Base-by-base conservation (phyloP, 1,140 invertebrate genomes). In the Drosophila tristis region DNA sequence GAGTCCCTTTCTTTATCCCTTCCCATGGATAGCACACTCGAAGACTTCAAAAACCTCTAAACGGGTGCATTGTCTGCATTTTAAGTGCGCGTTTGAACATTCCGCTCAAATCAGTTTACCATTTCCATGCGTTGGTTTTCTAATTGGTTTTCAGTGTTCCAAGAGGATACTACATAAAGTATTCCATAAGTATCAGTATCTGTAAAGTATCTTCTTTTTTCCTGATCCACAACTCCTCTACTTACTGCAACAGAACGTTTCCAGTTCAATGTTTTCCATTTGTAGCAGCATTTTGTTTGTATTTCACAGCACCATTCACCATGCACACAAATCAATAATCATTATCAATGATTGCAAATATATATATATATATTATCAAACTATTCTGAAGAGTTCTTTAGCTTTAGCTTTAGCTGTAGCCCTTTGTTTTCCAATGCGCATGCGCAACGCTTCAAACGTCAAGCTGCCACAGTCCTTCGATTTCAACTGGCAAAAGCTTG, bases 201-300 rank as follows among this genome's bases (percentile, higher is more conserved):
- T 23, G 39, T 39, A 66, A 39, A 58, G 9, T 39, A 13, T 39
- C 11, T 39, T 11, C 31, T 35, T 3, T 35, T 35, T 9, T 8
- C 31, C 31, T 9, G 6, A 8, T 31, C 31, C 31, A 8, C 2
- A 25, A 25, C 23, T 25, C 23, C 23, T 25, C 49, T 48, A 89
- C 90, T 91, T 66, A 91, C 90, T 90, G 78, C 90, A 91, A 59
- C 90, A 91, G 56, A 91, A 91, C 49, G 84, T 85, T 70, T 91
- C 86, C 90, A 91, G 73, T 62, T 91, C 90, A n/a, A 91, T 89
- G 53, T 80, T 67, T 72, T 91, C 90, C 77, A 78, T 73, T 81
- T 91, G 85, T 51, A 86, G 75, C 60, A 73, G 31, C 82, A 86
- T 86, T 54, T 72, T 72, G 48, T 25, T 42, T 49, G 31, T 51